phyloP scores from a whole-genome alignment of 2,888 invertebrate genomes.

The Falcaria lacertinaria region DNA sequence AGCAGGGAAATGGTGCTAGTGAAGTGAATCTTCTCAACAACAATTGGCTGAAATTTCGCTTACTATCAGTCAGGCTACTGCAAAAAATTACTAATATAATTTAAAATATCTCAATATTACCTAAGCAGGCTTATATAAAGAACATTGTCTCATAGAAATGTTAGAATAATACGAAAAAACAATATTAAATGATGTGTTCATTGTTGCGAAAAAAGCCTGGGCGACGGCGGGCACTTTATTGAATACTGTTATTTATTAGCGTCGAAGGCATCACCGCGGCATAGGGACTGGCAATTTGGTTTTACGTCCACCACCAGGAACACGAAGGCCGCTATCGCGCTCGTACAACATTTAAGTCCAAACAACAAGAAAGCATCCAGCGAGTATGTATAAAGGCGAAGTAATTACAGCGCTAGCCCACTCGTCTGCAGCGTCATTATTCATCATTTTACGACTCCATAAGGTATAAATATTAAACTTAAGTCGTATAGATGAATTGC shows the following conservation, averaged over 20 bases:
- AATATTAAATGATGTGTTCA: constrained; percentile 13
- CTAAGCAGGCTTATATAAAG: too few relatives aligned
- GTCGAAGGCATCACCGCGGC: constrained; percentile 34
- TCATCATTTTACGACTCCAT: constrained; percentile 78
- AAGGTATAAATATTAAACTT: constrained; percentile 79
- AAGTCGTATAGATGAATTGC: constrained; percentile 77
- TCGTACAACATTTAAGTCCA: constrained; percentile 64
- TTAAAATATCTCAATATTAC: too few relatives aligned
- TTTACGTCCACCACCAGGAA: constrained; percentile 52
- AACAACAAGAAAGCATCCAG: constrained; percentile 70
- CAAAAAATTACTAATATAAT: too few relatives aligned
- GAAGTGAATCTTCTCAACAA: too few relatives aligned
- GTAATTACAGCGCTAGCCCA: constrained; percentile 77
- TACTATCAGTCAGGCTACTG: too few relatives aligned
- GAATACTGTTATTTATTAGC: constrained; percentile 43
- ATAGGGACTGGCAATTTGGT: constrained; percentile 51
- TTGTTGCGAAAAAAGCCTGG: constrained; percentile 23
- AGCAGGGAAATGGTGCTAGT: too few relatives aligned
- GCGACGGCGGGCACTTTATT: constrained; percentile 37
- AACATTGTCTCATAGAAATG: neutral
- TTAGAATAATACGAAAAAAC: neutral
- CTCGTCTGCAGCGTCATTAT: constrained; percentile 77
- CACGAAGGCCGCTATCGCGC: constrained; percentile 56
- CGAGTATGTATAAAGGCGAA: constrained; percentile 67
- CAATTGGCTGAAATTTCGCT: too few relatives aligned